Conservation (phyloP, 2,797 vertebrate species). For the Jordanella pulchra region DNA sequence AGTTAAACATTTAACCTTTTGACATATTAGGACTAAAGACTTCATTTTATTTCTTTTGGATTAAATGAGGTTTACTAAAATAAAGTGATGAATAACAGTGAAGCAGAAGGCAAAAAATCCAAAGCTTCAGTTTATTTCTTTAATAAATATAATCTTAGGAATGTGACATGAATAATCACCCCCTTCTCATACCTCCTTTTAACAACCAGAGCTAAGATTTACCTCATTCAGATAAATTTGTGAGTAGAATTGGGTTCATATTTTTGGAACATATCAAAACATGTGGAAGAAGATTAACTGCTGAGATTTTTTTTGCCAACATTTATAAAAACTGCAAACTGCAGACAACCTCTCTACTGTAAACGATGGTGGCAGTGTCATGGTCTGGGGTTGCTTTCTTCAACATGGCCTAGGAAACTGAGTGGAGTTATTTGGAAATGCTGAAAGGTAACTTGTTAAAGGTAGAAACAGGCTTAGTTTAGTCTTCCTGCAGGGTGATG, state of each 20-base stretch:
- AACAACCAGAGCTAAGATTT: background rate
- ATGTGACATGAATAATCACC: background rate
- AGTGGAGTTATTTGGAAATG: background rate
- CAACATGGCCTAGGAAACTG: background rate
- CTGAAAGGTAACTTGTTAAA: background rate
- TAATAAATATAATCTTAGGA: background rate
- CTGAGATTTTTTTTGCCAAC: background rate
- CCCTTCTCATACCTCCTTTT: background rate
- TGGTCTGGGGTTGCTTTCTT: too few species aligned
- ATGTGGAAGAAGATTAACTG: background rate
- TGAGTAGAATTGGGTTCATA: background rate
- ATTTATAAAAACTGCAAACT: too few species aligned
- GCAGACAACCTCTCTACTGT: too few species aligned
- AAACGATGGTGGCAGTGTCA: too few species aligned
- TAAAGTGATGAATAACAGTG: background rate
- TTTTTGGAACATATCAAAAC: background rate
- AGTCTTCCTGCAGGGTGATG: too few species aligned
- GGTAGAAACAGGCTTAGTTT: background rate
- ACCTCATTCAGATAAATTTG: background rate
- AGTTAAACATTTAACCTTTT: background rate
- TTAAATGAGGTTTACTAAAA: background rate
- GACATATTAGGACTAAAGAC: background rate
- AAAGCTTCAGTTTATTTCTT: background rate
- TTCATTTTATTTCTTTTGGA: background rate
- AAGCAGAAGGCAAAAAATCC: background rate